Conservation (phyloP, 2,888 invertebrate genomes). For the Craniophora ligustri region DNA sequence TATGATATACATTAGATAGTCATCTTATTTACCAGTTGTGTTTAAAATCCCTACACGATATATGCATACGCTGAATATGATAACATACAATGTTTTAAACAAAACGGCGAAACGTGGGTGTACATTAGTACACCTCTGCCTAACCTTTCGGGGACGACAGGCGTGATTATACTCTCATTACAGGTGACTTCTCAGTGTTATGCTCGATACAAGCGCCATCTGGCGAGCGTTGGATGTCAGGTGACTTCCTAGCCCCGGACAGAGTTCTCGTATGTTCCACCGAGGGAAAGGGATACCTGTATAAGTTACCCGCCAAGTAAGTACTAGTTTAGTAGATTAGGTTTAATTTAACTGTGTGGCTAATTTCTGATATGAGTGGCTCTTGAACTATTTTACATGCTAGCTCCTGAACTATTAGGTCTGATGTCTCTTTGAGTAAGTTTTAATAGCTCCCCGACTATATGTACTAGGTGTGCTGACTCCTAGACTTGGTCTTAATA, state of each 20-base stretch:
- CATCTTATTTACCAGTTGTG: too few relatives aligned
- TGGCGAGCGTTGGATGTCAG: conserved; percentile 98
- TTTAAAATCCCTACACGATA: too few relatives aligned
- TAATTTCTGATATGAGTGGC: not conserved
- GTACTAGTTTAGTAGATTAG: conserved; percentile 69
- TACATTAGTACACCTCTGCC: too few relatives aligned
- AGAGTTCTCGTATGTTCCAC: conserved; percentile 98
- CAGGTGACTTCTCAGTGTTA: conserved; percentile 98
- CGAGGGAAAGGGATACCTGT: conserved; percentile 98
- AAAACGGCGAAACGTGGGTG: too few relatives aligned
- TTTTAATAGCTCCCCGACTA: not conserved
- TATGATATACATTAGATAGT: too few relatives aligned
- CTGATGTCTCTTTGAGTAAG: not conserved
- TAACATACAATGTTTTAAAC: too few relatives aligned
- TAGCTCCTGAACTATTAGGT: not conserved
- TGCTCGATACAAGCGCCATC: conserved; percentile 97
- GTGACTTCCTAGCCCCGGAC: conserved; percentile 97
- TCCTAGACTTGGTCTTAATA: not conserved
- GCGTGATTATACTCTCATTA: conserved; percentile 6
- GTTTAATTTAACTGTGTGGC: not conserved
- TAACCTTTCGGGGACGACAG: too few relatives aligned
- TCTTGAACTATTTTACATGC: not conserved
- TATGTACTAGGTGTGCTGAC: not conserved
- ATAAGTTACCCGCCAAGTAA: conserved; percentile 98
- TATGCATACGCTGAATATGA: too few relatives aligned